phyloP scores from a whole-genome alignment of 2,113 vertebrate species.

The Perca schrenkii region DNA sequence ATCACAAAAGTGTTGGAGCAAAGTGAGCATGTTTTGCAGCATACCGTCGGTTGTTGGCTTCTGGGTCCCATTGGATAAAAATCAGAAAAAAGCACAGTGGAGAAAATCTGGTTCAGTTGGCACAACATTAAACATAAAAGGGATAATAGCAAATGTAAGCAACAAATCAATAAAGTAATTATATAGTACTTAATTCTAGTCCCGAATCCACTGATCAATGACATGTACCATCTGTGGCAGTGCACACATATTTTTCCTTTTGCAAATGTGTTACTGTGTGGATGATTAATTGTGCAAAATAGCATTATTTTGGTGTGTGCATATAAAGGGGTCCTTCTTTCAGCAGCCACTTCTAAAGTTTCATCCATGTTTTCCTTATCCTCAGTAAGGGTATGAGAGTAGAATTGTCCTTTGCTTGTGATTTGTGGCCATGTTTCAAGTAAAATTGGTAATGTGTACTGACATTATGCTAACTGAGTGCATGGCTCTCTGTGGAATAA shows the following conservation, averaged over 20 bases:
- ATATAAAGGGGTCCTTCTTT: neutral
- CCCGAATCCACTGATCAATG: slow-evolving; percentile 20
- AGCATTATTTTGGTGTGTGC: neutral
- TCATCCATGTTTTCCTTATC: neutral
- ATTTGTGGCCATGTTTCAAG: neutral
- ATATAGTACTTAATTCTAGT: slow-evolving; percentile 13
- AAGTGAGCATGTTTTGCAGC: neutral
- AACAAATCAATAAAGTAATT: slow-evolving; percentile 17
- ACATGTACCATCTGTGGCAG: neutral
- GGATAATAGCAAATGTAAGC: neutral
- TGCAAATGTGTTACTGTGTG: neutral
- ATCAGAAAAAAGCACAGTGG: neutral
- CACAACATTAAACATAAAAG: neutral
- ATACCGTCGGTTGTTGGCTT: neutral
- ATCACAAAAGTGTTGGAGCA: neutral
- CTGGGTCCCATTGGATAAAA: neutral
- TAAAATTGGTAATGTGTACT: neutral
- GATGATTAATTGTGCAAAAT: slow-evolving; percentile 31
- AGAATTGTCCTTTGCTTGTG: neutral
- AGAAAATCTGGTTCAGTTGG: neutral
- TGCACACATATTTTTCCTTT: neutral
- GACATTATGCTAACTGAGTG: slow-evolving; percentile 20
- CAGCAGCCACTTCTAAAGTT: neutral
- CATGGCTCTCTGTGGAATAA: slow-evolving; percentile 13
- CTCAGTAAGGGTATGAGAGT: neutral